Conservation (phyloP, 2,797 vertebrate genomes). For the Anableps anableps region DNA sequence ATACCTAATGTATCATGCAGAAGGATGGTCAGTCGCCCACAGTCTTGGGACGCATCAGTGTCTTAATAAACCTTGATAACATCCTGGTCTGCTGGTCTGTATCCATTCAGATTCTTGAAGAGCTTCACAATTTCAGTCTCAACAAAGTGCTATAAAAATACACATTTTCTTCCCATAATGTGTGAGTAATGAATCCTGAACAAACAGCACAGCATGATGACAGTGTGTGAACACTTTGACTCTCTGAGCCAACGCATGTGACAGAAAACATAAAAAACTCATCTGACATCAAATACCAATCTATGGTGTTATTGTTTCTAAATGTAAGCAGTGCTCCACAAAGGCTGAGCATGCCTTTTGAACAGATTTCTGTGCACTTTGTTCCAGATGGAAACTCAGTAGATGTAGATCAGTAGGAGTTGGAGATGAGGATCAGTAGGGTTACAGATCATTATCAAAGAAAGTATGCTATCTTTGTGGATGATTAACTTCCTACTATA, state of each 20-base stretch:
- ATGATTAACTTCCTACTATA: constrained; percentile 18
- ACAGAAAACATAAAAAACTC: constrained; percentile 11
- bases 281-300: constrained; percentile 20
- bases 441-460: constrained; percentile 45
- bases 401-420: constrained; percentile 23
- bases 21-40: constrained; percentile 13
- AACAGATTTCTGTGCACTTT: neutral
- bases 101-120: constrained; percentile 21
- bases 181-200: constrained; percentile 4
- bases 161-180: neutral
- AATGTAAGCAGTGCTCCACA: constrained; percentile 16
- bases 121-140: neutral
- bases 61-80: constrained; percentile 20
- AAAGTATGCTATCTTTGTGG: constrained; percentile 16
- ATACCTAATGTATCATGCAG: constrained; percentile 9
- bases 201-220: constrained; percentile 20
- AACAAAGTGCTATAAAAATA: neutral
- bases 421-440: constrained; percentile 23
- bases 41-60: constrained; percentile 24
- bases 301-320: constrained; percentile 8
- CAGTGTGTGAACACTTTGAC: constrained; percentile 8
- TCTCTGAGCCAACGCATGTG: constrained; percentile 15
- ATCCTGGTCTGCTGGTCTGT: neutral
- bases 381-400: constrained; percentile 22
- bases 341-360: constrained; percentile 10